Base-by-base conservation (phyloP, 2,888 invertebrate species). In the Cheilosia scutellata region DNA sequence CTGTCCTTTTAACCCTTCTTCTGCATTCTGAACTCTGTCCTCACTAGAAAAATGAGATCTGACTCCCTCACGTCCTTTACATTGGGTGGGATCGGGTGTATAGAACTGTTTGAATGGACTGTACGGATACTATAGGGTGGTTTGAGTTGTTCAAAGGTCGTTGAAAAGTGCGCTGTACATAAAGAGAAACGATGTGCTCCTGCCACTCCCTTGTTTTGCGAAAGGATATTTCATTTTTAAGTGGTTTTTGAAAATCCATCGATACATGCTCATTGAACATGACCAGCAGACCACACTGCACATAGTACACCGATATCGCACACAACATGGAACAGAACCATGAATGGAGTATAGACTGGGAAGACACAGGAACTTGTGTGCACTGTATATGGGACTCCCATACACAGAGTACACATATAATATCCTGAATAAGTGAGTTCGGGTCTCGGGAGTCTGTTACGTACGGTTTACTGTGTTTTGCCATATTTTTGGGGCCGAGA, bases 181-280 rank as follows among this genome's bases (percentile, higher is more conserved):
- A 62, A 42, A 29, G 29, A 11, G 20, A 31, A 49, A 33, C 44
- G 72, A 63, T 53, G 42, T 53, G 31, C 42, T 53, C 53, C 74
- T 44, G 51, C 71, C 58, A 58, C 76, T 57, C 44, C 75, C 65
- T 65, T 71, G 51, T 71, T 70, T 58, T 65, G 57, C 63, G 55
- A 79, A 76, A 57, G 71, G 71, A 82, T 86, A 82, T 86, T 82
- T 86, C 86, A 86, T 86, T 86, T 86, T 77, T 82, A 82, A 86
- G 86, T 86, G 86, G 86, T 82, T 77, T 80, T 82, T 82, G 72
- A 82, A 82, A 86, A 82, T 82, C 86, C 76, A 86, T 86, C 82
- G 82, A 86, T 77, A 82, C 86, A 82, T 80, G 80, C 80, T 76
- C 86, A 62, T 72, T 74, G 86, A 86, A 82, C 82, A 86, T 86